Evolutionary conservation across 2,888 invertebrate species (phyloP).

Genomic region (Kuschelorhynchus macadamiae): DNA sequence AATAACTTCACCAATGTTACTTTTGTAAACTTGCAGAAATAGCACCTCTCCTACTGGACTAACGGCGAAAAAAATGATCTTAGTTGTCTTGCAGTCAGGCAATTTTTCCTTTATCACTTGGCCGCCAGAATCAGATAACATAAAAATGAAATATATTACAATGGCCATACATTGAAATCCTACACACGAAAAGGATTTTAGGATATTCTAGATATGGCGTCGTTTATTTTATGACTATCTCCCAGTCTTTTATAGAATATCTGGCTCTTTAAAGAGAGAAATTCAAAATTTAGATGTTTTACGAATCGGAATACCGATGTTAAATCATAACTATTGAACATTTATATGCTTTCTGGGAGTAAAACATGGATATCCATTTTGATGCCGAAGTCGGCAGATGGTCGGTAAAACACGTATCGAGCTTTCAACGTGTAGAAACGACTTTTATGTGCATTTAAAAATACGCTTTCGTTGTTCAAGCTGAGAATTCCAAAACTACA

Average conservation of each 20-base stretch:
- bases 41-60: too few species aligned
- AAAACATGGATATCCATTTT: slow-evolving; percentile 58
- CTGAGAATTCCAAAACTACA: neutral
- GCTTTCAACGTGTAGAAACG: slow-evolving; percentile 16
- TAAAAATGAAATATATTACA: too few species aligned
- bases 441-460: slow-evolving; percentile 31
- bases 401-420: slow-evolving; percentile 25
- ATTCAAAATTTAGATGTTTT: slow-evolving; percentile 34
- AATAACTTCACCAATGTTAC: too few species aligned
- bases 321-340: slow-evolving; percentile 59
- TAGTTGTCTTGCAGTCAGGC: too few species aligned
- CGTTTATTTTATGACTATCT: slow-evolving; percentile 32
- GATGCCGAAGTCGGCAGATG: slow-evolving; percentile 37
- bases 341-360: slow-evolving; percentile 57
- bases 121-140: too few species aligned
- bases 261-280: slow-evolving; percentile 26
- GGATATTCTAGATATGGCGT: slow-evolving; percentile 22
- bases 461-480: neutral
- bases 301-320: slow-evolving; percentile 42
- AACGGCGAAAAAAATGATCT: too few species aligned
- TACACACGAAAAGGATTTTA: slow-evolving; percentile 23
- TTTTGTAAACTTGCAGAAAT: too few species aligned
- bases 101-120: too few species aligned
- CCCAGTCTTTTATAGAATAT: slow-evolving; percentile 36
- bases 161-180: slow-evolving; percentile 10